Conservation (phyloP, 2,797 vertebrate species). For the Lutjanus campechanus region DNA sequence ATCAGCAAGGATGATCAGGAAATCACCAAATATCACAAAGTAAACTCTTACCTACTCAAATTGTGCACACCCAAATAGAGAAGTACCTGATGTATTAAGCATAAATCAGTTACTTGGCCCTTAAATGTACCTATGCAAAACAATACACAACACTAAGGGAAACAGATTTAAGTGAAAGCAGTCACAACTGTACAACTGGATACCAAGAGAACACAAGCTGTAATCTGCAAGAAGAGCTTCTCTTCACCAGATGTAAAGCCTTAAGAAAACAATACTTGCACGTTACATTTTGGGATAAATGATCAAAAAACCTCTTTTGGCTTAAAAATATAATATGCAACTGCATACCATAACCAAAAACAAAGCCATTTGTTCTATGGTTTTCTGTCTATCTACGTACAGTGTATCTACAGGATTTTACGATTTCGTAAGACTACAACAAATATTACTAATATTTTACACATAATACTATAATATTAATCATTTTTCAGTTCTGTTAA, state of each 20-base stretch:
- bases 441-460: neutral
- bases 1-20: neutral
- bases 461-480: no score
- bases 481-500: no score
- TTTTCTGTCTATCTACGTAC: neutral
- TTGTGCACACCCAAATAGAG: neutral
- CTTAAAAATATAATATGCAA: neutral
- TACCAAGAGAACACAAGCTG: neutral
- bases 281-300: no score
- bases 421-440: neutral
- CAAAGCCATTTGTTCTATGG: neutral
- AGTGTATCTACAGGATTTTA: neutral
- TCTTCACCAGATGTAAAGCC: neutral
- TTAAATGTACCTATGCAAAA: no score
- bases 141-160: no score
- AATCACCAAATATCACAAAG: neutral
- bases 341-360: neutral
- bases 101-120: no score
- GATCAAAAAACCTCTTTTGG: neutral
- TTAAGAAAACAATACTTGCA: neutral
- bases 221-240: neutral
- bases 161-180: no score
- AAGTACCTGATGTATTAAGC: no score
- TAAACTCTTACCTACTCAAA: neutral
- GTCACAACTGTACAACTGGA: no score